These are phyloP conservation scores for Solen grandis DNA, from an alignment of 1,140 invertebrate genomes.

Conservation along the genomic window DNA sequence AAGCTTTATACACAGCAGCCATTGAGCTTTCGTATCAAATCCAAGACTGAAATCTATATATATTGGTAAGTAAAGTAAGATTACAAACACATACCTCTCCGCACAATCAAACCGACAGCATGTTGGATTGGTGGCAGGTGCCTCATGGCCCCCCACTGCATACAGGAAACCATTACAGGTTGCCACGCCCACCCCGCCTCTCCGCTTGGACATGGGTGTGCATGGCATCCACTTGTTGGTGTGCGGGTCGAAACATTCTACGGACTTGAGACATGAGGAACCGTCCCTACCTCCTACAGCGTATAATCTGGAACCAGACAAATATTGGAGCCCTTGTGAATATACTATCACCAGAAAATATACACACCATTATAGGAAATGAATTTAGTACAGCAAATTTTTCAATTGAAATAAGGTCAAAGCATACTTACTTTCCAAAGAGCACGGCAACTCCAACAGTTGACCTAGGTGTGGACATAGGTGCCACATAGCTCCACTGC, in stretches of 20 bases:
- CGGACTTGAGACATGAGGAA: slow-evolving; percentile 92
- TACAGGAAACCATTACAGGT: slow-evolving; percentile 87
- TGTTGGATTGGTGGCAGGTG: slow-evolving; percentile 86
- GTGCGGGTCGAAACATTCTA: slow-evolving; percentile 91
- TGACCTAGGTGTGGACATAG: slow-evolving; percentile 92
- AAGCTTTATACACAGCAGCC: too few species aligned
- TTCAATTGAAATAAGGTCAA: not conserved
- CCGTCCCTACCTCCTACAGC: slow-evolving; percentile 96
- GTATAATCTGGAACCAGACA: slow-evolving; percentile 86
- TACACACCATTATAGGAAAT: too few species aligned
- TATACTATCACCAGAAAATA: not conserved
- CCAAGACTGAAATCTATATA: too few species aligned
- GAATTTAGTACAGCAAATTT: too few species aligned
- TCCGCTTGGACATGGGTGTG: slow-evolving; percentile 88
- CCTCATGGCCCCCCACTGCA: slow-evolving; percentile 81
- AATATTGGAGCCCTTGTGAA: too few species aligned
- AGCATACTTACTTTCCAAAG: slow-evolving; percentile 85
- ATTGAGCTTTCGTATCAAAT: too few species aligned
- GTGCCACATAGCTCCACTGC: slow-evolving; percentile 93
- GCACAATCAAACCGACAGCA: slow-evolving; percentile 85
- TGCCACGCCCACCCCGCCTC: slow-evolving; percentile 90
- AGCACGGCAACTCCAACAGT: slow-evolving; percentile 95
- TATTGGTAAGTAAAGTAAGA: too few species aligned
- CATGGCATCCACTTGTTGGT: slow-evolving; percentile 91
- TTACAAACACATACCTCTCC: too few species aligned